These are phyloP conservation scores for Halichondria panicea DNA, from an alignment of 37 sponge, comb jelly and placozoan species.

Conservation along the genomic window DNA sequence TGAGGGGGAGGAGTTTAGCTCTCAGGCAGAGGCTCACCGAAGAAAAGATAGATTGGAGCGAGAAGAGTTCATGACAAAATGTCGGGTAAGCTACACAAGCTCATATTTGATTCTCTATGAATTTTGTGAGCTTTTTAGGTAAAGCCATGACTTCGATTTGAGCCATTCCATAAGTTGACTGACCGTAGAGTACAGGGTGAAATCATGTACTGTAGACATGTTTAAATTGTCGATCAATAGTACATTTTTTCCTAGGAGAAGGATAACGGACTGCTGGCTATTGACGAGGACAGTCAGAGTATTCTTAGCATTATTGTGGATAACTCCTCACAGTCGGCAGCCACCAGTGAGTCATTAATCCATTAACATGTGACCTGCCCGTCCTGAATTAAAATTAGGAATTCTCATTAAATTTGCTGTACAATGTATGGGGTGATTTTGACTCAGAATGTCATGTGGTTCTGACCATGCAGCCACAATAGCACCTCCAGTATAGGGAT, in stretches of 20 bases:
- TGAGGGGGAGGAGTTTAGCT: constrained; percentile 37
- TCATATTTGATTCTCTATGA: neutral
- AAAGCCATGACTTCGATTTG: neutral
- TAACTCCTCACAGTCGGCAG: constrained; percentile 40
- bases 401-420: no score
- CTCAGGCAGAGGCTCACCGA: constrained; percentile 45
- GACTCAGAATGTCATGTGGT: neutral
- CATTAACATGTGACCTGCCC: no score
- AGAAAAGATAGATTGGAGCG: constrained; percentile 72
- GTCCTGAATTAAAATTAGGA: no score
- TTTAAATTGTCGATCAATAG: neutral
- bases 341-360: constrained; percentile 28
- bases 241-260: constrained; percentile 14
- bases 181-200: neutral
- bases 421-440: no score
- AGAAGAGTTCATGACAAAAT: constrained; percentile 72
- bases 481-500: no score
- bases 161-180: neutral
- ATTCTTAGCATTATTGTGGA: constrained; percentile 60
- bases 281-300: constrained; percentile 78
- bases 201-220: neutral
- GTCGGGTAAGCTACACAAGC: constrained; percentile 42
- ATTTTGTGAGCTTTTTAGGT: neutral
- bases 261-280: constrained; percentile 21
- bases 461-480: neutral